Evolutionary conservation across 1,140 invertebrate species (phyloP).

Genomic region (Lepidurus apus): DNA sequence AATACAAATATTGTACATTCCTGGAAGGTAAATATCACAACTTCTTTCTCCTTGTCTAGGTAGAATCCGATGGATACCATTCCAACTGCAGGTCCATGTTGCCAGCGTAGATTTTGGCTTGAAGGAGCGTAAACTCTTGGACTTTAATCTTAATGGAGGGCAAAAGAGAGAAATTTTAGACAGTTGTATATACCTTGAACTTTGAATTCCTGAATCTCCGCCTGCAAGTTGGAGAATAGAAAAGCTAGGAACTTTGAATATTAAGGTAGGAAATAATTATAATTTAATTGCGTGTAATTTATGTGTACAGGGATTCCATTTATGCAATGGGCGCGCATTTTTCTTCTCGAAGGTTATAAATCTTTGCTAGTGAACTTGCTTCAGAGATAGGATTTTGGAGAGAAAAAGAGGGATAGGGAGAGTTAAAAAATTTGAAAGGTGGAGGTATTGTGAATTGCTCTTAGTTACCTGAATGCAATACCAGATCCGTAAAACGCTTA

Average conservation of each 20-base stretch:
- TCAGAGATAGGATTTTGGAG: neutral
- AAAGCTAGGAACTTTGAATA: neutral
- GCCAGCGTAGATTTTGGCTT: conserved; percentile 14
- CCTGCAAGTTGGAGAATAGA: too few relatives aligned
- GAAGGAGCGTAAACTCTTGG: conserved; percentile 11
- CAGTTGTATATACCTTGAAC: neutral
- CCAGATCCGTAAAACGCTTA: conserved; percentile 41
- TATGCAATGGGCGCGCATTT: too few relatives aligned
- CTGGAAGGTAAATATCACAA: too few relatives aligned
- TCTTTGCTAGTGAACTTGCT: neutral
- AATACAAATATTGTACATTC: too few relatives aligned
- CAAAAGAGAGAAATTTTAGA: neutral
- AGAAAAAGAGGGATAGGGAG: neutral
- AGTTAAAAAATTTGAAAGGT: neutral
- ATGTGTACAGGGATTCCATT: neutral
- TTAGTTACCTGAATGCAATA: conserved; percentile 40
- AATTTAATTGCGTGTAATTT: neutral
- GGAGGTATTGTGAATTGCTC: neutral
- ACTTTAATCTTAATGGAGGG: neutral
- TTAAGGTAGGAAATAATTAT: neutral
- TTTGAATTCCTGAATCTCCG: too few relatives aligned
- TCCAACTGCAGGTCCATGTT: conserved; percentile 32
- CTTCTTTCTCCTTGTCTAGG: too few relatives aligned
- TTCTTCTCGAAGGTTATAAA: neutral
- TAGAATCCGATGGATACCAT: conserved; percentile 32